Conservation (phyloP, 2,888 invertebrate genomes). For the Tinea trinotella region DNA sequence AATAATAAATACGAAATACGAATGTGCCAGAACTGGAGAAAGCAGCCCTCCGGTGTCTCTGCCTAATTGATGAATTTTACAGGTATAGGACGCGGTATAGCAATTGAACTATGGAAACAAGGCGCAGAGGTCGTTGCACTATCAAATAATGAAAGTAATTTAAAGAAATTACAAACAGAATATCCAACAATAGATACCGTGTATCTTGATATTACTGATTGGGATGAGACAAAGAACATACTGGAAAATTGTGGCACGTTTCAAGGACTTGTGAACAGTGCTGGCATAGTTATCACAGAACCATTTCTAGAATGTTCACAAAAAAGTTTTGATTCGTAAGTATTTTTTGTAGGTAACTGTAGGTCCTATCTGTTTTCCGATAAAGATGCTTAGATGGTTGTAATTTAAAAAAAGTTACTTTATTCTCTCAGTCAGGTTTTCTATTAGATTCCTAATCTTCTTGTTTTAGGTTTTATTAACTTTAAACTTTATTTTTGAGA, state of each 20-base stretch:
- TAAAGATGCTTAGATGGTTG: too few relatives aligned
- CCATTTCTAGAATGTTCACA: conserved; percentile 80
- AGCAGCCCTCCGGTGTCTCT: neutral
- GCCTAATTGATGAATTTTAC: conserved; percentile 14
- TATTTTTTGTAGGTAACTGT: too few relatives aligned
- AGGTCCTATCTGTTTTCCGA: too few relatives aligned
- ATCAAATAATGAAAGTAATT: conserved; percentile 76
- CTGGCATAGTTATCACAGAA: conserved; percentile 79
- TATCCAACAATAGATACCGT: conserved; percentile 74
- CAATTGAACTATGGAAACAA: conserved; percentile 73
- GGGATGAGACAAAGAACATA: conserved; percentile 76
- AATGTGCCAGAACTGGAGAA: too few relatives aligned
- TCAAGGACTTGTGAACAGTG: conserved; percentile 92
- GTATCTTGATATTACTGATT: conserved; percentile 80
- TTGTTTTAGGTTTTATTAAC: too few relatives aligned
- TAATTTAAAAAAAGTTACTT: too few relatives aligned
- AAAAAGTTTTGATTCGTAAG: conserved; percentile 79
- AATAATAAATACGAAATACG: too few relatives aligned
- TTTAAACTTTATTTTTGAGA: too few relatives aligned
- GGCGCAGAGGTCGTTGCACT: conserved; percentile 84
- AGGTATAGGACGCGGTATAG: conserved; percentile 83
- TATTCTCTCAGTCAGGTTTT: too few relatives aligned
- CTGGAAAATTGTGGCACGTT: conserved; percentile 72
- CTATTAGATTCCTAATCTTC: too few relatives aligned
- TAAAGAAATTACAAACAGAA: conserved; percentile 74